Percentiles rank a stretch among this genome's conserved stretches.
These are phyloP conservation scores for Rhodinocichla rosea DNA, from an alignment of 2,113 vertebrate species.

Conservation along the genomic window DNA sequence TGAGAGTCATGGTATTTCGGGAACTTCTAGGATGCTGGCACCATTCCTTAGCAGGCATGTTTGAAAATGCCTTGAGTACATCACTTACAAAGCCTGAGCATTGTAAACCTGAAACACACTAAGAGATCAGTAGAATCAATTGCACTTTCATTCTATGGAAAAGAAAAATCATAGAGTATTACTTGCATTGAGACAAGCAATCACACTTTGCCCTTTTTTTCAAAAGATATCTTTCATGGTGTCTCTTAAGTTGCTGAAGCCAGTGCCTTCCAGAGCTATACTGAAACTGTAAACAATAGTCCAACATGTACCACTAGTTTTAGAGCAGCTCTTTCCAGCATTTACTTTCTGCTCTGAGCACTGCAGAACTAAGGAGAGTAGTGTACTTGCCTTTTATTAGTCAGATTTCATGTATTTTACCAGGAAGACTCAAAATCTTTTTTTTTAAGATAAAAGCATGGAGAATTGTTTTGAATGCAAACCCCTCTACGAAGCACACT, in stretches of 20 bases:
- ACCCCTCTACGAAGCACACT: not conserved
- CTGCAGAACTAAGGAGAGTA: not conserved
- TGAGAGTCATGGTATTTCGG: accelerated
- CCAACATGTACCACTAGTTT: not conserved
- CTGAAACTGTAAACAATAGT: not conserved
- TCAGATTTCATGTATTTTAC: not conserved
- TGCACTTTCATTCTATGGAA: not conserved
- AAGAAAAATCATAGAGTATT: not conserved
- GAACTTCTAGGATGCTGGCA: not conserved
- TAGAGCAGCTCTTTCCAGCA: not conserved
- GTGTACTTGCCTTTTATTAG: not conserved
- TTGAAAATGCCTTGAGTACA: not conserved
- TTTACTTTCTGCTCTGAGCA: not conserved
- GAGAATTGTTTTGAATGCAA: not conserved
- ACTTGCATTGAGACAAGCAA: not conserved
- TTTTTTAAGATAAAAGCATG: not conserved
- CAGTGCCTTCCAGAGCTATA: not conserved
- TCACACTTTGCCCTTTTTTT: not conserved
- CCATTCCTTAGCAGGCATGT: not conserved
- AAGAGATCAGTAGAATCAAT: not conserved
- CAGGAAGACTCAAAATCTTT: not conserved
- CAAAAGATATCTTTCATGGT: not conserved
- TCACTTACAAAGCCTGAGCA: not conserved
- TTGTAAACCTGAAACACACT: not conserved
- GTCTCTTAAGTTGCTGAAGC: not conserved